Evolutionary conservation across 2,797 vertebrate species (phyloP).

Genomic region (Mionectes olivaceus): DNA sequence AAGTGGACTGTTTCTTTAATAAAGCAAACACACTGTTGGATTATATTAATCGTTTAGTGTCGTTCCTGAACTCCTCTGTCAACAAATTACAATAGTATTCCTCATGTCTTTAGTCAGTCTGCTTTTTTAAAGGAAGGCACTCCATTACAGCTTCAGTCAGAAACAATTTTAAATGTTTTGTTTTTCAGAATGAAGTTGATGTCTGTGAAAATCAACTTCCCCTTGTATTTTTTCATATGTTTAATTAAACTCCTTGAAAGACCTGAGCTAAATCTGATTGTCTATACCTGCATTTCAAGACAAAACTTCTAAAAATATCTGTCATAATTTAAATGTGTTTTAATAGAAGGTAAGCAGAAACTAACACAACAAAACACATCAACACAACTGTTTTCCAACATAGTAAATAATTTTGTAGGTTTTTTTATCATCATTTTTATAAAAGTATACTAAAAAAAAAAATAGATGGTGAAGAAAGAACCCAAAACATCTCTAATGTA

Average conservation of each 20-base stretch:
- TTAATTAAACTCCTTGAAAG: background rate
- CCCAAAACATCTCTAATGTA: background rate
- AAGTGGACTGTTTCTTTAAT: too few species aligned
- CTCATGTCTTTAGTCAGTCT: background rate
- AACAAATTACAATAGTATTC: background rate
- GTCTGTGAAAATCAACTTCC: background rate
- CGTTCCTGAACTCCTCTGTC: too few species aligned
- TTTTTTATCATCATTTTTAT: background rate
- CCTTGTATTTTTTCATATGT: background rate
- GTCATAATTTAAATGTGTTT: background rate
- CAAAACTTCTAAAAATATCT: background rate
- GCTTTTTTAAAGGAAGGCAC: background rate
- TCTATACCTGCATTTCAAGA: background rate
- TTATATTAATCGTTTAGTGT: too few species aligned
- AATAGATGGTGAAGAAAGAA: accelerated
- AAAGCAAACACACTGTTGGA: too few species aligned
- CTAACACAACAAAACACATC: background rate
- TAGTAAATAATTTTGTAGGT: background rate
- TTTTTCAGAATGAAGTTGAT: background rate
- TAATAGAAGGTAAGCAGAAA: background rate
- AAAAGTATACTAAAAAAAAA: background rate
- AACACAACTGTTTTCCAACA: background rate
- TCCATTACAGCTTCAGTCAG: background rate
- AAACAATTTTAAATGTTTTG: background rate
- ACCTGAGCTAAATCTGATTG: background rate